Base-by-base conservation (phyloP, 1,140 invertebrate genomes). In the Listronotus oregonensis region DNA sequence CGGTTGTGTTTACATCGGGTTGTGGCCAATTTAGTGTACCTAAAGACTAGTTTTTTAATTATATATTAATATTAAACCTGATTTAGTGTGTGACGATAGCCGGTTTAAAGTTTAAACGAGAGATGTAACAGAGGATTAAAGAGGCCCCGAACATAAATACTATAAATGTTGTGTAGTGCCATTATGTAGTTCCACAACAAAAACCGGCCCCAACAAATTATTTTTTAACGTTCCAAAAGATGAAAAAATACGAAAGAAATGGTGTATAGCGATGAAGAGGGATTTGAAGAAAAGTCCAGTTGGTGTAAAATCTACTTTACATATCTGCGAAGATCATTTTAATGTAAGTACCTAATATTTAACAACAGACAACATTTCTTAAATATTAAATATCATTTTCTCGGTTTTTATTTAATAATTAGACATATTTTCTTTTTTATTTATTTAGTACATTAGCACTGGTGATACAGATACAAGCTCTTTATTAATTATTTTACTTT, bases 111-210 rank as follows among this genome's bases (percentile, higher is more conserved):
- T 27, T 27, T 27, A 27, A 27, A 27, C 5, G 21, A 27, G 21
- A 27, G 21, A 27, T 27, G 5, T 27, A 27, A 27, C 21, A 27
- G 21, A 27, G 40, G 11, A 42, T 12, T 12, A 3, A 42, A 42
- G 40, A 42, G 40, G 11, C 14, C 40, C 40, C 1, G 40, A 42
- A 42, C 40, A 42, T 42, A 42, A 42, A 42, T 42, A 42, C 14
- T 42, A 42, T 42, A 42, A 42, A 42, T 42, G 40, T 14, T 42
- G 40, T 42, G 11, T 42, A 42, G 40, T 42, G 40, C 40, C 40
- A 1, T 27, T 27, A 27, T 27, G 21, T 27, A 27, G 21, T 27
- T 27, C 21, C 21, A 27, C 21, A 27, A 27, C 21, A 27, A 27
- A 3, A 27, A 27, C 21, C 21, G 5, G 21, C 21, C 21, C 21